Percentiles rank a stretch among this genome's conserved stretches.
phyloP scores from a whole-genome alignment of 2,888 invertebrate species.

The Lasius platythorax region DNA sequence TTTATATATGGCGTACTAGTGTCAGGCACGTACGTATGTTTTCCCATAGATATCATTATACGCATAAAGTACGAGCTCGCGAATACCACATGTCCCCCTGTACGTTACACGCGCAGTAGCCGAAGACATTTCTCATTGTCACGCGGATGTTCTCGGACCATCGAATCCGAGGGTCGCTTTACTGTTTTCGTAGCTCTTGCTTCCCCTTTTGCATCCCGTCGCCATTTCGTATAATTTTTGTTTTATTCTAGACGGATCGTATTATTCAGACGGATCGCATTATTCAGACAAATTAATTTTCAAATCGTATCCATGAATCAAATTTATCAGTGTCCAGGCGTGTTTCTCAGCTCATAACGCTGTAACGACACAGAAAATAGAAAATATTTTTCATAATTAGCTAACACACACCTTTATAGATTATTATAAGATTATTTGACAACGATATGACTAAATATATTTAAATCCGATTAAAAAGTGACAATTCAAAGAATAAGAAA shows the following conservation, averaged over 20 bases:
- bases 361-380: background rate
- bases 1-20: background rate
- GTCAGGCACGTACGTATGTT: background rate
- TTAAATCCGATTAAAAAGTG: background rate
- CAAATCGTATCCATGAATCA: conserved; percentile 9
- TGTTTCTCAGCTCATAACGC: background rate
- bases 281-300: conserved; percentile 9
- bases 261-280: background rate
- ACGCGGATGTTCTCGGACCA: conserved; percentile 27
- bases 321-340: background rate
- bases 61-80: conserved; percentile 16
- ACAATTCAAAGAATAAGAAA: background rate
- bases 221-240: background rate
- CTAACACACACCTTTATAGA: background rate
- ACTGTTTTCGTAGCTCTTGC: conserved; percentile 44
- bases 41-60: conserved; percentile 26
- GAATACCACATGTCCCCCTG: background rate
- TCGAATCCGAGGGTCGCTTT: conserved; percentile 59
- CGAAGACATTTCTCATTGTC: conserved; percentile 58
- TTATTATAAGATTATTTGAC: background rate
- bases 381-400: background rate
- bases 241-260: background rate
- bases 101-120: conserved; percentile 34
- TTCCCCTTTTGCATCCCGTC: conserved; percentile 4
- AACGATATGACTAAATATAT: background rate